Evolutionary conservation across 64 coral and sea anemone species (phyloP).

Genomic region (Montipora capricornis): DNA sequence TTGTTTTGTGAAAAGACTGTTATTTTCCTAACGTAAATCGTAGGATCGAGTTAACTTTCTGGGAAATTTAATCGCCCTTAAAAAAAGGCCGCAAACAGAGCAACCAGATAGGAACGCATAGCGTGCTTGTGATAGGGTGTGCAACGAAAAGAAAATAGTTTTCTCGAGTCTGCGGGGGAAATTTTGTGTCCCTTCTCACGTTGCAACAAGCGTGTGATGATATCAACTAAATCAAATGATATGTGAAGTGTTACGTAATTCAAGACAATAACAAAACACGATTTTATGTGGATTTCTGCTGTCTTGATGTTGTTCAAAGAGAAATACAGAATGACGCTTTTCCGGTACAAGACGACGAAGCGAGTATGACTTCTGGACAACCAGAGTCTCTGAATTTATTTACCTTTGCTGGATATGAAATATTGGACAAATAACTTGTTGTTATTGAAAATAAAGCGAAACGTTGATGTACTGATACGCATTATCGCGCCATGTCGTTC

Average conservation of each 20-base stretch:
- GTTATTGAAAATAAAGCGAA: neutral
- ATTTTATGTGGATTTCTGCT: neutral
- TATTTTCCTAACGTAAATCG: neutral
- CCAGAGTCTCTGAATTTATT: too few species aligned
- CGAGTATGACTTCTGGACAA: too few species aligned
- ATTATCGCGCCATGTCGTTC: neutral
- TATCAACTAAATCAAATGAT: neutral
- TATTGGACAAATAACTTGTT: neutral
- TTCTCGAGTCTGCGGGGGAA: too few species aligned
- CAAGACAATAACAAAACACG: neutral
- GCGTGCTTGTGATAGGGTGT: neutral
- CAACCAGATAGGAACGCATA: neutral
- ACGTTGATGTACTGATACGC: neutral
- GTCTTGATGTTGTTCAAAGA: neutral
- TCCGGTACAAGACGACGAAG: too few species aligned
- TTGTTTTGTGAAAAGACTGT: neutral
- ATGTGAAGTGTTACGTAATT: neutral
- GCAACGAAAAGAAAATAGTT: neutral
- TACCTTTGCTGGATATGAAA: too few species aligned
- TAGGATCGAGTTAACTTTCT: neutral
- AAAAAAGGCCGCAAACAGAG: neutral
- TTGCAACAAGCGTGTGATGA: neutral
- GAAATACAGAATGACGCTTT: too few species aligned
- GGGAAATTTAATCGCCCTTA: neutral
- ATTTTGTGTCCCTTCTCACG: neutral